Conservation (phyloP, 2,113 vertebrate species). For the Alosa alosa region DNA sequence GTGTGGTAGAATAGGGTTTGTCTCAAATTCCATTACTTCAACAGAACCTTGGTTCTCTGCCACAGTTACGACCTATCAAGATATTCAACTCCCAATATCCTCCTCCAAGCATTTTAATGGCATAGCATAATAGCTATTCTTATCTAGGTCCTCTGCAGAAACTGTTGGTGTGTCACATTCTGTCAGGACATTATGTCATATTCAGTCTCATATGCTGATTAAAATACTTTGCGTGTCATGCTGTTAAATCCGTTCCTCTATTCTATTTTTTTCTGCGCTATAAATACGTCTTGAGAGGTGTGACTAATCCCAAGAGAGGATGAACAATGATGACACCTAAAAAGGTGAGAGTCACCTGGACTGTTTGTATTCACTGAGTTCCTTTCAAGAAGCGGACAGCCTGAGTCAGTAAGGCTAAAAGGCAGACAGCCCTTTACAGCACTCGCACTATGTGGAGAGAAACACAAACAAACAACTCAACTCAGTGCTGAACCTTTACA, state of each 20-base stretch:
- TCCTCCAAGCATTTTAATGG: neutral
- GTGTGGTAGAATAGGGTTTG: neutral
- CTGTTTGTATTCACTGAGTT: neutral
- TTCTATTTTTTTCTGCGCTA: neutral
- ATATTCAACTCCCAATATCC: neutral
- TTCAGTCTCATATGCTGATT: neutral
- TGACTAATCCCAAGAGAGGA: neutral
- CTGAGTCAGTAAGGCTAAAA: neutral
- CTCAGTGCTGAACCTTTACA: neutral
- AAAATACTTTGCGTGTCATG: neutral
- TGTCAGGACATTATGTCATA: neutral
- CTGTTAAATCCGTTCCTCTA: neutral
- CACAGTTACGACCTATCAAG: neutral
- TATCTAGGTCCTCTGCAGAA: neutral
- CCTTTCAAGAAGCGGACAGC: neutral
- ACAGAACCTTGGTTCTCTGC: neutral
- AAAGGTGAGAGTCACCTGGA: neutral
- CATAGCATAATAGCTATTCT: neutral
- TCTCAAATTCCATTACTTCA: neutral
- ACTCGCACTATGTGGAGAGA: neutral
- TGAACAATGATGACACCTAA: neutral
- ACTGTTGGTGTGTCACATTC: neutral
- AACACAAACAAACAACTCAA: neutral
- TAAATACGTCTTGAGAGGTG: neutral
- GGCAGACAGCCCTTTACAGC: neutral